These are phyloP conservation scores for Atractosteus spatula DNA, from an alignment of 2,113 vertebrate species.

Conservation along the genomic window DNA sequence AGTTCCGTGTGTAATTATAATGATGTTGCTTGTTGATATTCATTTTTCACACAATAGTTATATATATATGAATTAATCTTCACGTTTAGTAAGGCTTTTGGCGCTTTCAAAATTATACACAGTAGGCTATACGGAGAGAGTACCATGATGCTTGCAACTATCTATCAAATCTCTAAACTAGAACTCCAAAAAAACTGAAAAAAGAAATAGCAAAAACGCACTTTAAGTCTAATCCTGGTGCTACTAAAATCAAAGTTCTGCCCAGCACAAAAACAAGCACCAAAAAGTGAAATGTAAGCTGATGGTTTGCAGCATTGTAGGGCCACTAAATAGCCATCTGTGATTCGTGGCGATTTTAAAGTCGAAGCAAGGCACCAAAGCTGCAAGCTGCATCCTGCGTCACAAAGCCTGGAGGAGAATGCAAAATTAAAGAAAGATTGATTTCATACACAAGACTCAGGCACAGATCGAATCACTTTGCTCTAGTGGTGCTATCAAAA, in stretches of 20 bases:
- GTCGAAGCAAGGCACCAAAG: conserved; percentile 95
- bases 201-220: conserved; percentile 55
- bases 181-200: conserved; percentile 63
- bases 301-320: conserved; percentile 99
- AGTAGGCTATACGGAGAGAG: conserved; percentile 74
- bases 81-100: conserved; percentile 90
- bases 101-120: conserved; percentile 78
- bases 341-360: conserved; percentile 95
- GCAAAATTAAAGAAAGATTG: conserved; percentile 80
- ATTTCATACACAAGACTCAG: conserved; percentile 58
- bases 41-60: conserved; percentile 89
- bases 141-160: conserved; percentile 71
- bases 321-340: conserved; percentile 98
- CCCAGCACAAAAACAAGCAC: conserved; percentile 71
- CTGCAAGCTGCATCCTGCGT: conserved; percentile 83
- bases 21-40: conserved; percentile 70
- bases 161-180: conserved; percentile 73
- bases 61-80: conserved; percentile 80
- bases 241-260: conserved; percentile 67
- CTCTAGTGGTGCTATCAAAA: conserved; percentile 61
- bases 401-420: conserved; percentile 82
- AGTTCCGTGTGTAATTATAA: conserved; percentile 80
- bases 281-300: conserved; percentile 83
- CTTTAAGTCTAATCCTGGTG: conserved; percentile 65
- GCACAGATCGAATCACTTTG: conserved; percentile 57